These are phyloP conservation scores for Gadus chalcogrammus DNA, from an alignment of 2,113 vertebrate species.

Conservation along the genomic window DNA sequence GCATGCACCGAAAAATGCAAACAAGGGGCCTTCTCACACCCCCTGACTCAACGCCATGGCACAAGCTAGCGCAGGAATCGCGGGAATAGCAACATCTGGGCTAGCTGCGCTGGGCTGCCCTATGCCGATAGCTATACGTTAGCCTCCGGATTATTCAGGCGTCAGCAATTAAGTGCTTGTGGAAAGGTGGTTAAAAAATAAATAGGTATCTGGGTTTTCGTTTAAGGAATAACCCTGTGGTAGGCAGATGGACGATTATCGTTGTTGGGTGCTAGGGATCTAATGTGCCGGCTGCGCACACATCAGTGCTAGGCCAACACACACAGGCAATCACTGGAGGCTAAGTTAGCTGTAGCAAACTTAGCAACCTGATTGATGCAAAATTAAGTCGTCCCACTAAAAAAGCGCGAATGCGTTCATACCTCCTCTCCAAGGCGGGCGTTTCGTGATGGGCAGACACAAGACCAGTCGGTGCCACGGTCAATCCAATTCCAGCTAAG, in stretches of 20 bases:
- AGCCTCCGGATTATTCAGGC: background rate
- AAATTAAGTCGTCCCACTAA: slow-evolving; percentile 42
- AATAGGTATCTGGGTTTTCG: too few relatives aligned
- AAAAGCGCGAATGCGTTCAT: slow-evolving; percentile 30
- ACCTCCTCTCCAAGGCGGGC: slow-evolving; percentile 76
- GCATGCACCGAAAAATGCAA: slow-evolving; percentile 49
- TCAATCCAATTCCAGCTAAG: background rate
- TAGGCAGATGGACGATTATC: too few relatives aligned
- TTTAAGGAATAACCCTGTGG: too few relatives aligned
- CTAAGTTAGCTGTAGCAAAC: slow-evolving; percentile 26
- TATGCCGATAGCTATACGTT: background rate
- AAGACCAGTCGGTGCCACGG: slow-evolving; percentile 22
- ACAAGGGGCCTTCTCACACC: slow-evolving; percentile 30
- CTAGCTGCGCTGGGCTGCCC: slow-evolving; percentile 6
- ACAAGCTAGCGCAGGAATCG: slow-evolving; percentile 10
- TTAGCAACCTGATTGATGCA: slow-evolving; percentile 36
- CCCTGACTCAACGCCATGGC: slow-evolving; percentile 15
- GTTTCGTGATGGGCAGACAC: slow-evolving; percentile 61
- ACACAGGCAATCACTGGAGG: slow-evolving; percentile 32
- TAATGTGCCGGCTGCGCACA: slow-evolving; percentile 50
- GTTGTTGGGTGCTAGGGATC: too few relatives aligned
- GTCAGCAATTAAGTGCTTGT: too few relatives aligned
- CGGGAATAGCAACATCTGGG: slow-evolving; percentile 11
- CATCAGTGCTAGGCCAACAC: slow-evolving; percentile 21
- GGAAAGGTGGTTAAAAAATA: too few relatives aligned